Evolutionary conservation across 2,797 vertebrate genomes (phyloP).

Genomic region (Graptemys geographica): DNA sequence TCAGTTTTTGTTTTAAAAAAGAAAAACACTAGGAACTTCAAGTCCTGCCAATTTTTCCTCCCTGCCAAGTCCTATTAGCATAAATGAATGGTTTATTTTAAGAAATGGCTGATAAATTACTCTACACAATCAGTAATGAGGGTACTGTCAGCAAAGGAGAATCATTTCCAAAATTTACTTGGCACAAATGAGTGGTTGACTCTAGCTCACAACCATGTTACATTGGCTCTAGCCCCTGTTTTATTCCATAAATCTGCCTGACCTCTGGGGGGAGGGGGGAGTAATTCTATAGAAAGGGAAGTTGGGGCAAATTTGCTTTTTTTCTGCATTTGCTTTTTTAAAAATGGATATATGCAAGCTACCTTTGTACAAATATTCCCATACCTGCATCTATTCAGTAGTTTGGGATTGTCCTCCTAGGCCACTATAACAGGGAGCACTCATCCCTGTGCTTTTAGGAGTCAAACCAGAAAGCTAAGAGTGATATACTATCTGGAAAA

Average conservation of each 20-base stretch:
- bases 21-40: conserved; percentile 83
- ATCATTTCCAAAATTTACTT: conserved; percentile 86
- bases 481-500: conserved; percentile 1
- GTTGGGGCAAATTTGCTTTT: neutral
- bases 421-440: neutral
- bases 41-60: conserved; percentile 86
- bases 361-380: neutral
- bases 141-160: conserved; percentile 86
- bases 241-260: conserved; percentile 75
- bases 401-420: neutral
- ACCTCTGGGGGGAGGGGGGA: conserved; percentile 34
- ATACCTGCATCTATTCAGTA: neutral
- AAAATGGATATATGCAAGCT: conserved; percentile 27
- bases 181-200: conserved; percentile 78
- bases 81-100: conserved; percentile 91
- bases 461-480: conserved; percentile 21
- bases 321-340: neutral
- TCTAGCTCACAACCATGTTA: conserved; percentile 77
- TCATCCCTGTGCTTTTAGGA: neutral
- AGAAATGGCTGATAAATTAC: conserved; percentile 90
- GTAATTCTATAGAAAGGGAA: conserved; percentile 38
- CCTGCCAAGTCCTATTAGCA: conserved; percentile 89
- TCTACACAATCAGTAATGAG: conserved; percentile 89
- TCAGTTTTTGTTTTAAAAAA: conserved; percentile 80
- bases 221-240: conserved; percentile 59